Evolutionary conservation across 2,113 vertebrate species (phyloP).

Genomic region (Benthochromis sp.): DNA sequence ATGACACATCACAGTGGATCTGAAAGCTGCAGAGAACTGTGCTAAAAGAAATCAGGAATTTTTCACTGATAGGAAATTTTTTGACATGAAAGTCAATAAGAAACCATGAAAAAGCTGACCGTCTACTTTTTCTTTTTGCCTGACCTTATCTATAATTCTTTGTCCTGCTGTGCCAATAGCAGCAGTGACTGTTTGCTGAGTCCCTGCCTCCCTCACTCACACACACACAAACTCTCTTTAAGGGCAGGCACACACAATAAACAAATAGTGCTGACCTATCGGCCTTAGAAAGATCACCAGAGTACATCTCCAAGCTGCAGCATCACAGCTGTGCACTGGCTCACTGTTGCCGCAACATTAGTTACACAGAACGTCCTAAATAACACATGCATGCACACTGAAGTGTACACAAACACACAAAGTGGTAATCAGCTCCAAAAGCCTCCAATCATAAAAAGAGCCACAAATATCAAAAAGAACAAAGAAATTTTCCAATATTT

Average conservation of each 20-base stretch:
- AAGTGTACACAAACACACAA: background rate
- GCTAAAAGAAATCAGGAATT: background rate
- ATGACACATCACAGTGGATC: background rate
- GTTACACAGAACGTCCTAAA: background rate
- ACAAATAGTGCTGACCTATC: slow-evolving; percentile 38
- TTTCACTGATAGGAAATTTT: background rate
- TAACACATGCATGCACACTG: background rate
- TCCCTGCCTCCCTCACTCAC: background rate
- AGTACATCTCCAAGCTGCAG: background rate
- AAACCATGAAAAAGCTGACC: background rate
- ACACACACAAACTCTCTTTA: background rate
- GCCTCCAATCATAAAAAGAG: background rate
- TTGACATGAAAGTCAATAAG: background rate
- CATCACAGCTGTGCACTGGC: slow-evolving; percentile 1
- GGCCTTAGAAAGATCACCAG: slow-evolving; percentile 13
- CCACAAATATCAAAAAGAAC: background rate
- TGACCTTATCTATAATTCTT: background rate
- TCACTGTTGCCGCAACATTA: slow-evolving; percentile 46
- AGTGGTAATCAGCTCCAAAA: background rate
- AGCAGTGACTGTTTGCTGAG: background rate
- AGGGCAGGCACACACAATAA: background rate
- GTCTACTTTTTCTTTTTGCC: background rate
- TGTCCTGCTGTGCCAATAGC: background rate
- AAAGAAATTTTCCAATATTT: background rate
- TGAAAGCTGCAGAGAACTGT: background rate